Conservation (phyloP, 1,140 invertebrate genomes). For the Lethocerus indicus region DNA sequence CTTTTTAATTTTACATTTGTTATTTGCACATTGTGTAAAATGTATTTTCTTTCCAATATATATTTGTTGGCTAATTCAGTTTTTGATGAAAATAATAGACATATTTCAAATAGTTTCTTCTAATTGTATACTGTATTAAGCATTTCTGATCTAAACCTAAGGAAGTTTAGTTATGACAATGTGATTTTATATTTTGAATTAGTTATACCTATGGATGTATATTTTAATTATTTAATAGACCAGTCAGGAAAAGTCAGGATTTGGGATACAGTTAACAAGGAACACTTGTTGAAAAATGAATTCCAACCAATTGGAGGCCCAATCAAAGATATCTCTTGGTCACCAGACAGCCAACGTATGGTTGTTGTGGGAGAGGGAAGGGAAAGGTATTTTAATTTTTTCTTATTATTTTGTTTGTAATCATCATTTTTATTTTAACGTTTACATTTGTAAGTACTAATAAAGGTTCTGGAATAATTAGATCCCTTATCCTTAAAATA, state of each 20-base stretch:
- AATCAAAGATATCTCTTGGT: conserved; percentile 96
- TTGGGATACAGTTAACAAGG: conserved; percentile 97
- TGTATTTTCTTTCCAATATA: no score
- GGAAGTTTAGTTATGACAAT: no score
- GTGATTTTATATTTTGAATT: background rate
- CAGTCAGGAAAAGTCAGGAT: conserved; percentile 88
- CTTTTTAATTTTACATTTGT: no score
- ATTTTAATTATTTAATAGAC: conserved; percentile 37
- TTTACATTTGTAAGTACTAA: no score
- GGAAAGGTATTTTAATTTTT: conserved; percentile 45
- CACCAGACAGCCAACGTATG: conserved; percentile 87
- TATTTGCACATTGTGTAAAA: no score
- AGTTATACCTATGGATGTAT: background rate
- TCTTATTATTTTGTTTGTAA: background rate
- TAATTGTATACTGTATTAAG: background rate
- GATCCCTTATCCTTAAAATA: no score
- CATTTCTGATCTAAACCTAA: no score
- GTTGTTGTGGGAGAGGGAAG: conserved; percentile 91
- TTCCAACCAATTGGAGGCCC: conserved; percentile 88
- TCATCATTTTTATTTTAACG: background rate
- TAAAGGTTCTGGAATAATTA: no score
- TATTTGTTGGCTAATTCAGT: no score
- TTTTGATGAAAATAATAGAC: no score
- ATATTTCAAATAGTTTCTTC: no score
- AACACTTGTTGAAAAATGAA: conserved; percentile 96